phyloP scores from a whole-genome alignment of 2,113 vertebrate genomes.

The Nettapus auritus region DNA sequence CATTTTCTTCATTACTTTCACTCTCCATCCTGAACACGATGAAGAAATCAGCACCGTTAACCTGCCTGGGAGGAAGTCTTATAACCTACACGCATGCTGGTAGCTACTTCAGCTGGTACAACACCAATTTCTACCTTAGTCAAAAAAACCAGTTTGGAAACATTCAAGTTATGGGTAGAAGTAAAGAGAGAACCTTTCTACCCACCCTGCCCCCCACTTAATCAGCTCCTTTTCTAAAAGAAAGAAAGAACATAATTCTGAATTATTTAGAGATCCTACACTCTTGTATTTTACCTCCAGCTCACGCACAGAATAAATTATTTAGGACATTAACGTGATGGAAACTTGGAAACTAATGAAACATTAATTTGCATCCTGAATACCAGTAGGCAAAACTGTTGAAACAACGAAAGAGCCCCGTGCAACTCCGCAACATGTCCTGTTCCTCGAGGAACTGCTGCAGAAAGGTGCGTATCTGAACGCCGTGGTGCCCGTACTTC shows the following conservation, averaged over 20 bases:
- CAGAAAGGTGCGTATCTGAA: neutral
- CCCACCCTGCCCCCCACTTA: neutral
- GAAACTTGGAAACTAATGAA: conserved; percentile 70
- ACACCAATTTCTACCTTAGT: neutral
- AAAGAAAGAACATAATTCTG: conserved; percentile 9
- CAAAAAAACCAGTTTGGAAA: neutral
- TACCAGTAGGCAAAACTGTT: conserved; percentile 33
- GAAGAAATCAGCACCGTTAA: neutral
- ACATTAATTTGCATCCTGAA: conserved; percentile 66
- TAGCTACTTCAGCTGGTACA: neutral
- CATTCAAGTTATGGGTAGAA: neutral
- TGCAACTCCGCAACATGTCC: neutral
- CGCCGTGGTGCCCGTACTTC: neutral
- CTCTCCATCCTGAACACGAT: neutral
- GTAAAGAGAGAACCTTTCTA: neutral
- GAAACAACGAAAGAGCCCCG: neutral
- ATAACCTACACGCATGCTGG: neutral
- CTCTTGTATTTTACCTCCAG: conserved; percentile 59
- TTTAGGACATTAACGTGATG: conserved; percentile 48
- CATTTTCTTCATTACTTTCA: neutral
- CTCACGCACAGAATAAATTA: conserved; percentile 62
- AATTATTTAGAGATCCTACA: conserved; percentile 58
- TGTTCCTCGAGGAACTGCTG: neutral
- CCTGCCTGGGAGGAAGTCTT: neutral
- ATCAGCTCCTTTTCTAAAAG: conserved; percentile 12